Evolutionary conservation across 1,140 invertebrate species (phyloP).

Genomic region (Eriocheir sinensis): DNA sequence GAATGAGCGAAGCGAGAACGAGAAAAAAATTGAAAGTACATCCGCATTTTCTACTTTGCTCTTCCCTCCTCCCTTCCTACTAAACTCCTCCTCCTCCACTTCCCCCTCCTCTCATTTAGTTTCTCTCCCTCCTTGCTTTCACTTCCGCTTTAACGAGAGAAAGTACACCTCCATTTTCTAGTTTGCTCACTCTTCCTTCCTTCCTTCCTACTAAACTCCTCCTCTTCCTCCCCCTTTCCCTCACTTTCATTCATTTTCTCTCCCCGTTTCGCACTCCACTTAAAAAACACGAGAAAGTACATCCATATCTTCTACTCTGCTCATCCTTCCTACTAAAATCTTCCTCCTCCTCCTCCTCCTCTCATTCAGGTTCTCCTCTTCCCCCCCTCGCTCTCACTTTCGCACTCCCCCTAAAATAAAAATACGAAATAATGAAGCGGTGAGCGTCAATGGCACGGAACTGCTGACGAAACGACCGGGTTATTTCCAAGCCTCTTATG

Average conservation of each 20-base stretch:
- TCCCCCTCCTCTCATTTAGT: neutral
- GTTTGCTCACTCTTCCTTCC: neutral
- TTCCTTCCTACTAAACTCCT: neutral
- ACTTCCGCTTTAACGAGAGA: too few relatives aligned
- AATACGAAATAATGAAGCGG: neutral
- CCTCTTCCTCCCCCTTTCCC: too few relatives aligned
- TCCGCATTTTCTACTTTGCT: neutral
- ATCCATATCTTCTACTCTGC: too few relatives aligned
- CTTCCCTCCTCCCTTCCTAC: neutral
- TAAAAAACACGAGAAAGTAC: neutral
- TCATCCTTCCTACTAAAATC: too few relatives aligned
- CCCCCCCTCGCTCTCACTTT: neutral
- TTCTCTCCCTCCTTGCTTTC: neutral
- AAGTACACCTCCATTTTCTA: too few relatives aligned
- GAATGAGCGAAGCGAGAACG: neutral
- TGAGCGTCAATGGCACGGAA: neutral
- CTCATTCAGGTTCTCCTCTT: neutral
- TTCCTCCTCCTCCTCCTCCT: neutral
- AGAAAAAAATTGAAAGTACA: neutral
- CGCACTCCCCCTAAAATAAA: neutral
- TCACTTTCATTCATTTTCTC: too few relatives aligned
- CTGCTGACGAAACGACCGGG: neutral
- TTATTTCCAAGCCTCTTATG: conserved; percentile 15
- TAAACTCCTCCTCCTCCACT: neutral
- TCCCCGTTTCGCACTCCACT: too few relatives aligned